Evolutionary conservation across 2,888 invertebrate species (phyloP).

Genomic region (Lepidonotus clava): DNA sequence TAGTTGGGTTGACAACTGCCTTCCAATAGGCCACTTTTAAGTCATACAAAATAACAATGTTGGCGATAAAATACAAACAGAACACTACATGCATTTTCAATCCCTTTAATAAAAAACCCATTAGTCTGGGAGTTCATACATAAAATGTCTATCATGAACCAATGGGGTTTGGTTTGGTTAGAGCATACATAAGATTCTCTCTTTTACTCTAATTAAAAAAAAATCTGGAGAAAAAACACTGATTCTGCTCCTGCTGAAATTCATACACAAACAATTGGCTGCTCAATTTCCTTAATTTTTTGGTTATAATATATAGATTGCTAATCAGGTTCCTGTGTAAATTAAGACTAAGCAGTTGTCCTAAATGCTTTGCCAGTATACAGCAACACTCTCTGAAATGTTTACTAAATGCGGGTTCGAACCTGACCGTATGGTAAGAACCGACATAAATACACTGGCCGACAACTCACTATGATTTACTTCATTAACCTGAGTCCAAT

Average conservation of each 20-base stretch:
- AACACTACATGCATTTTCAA: slow-evolving; percentile 57
- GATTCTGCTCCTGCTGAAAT: not conserved
- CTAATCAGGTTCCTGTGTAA: not conserved
- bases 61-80: slow-evolving; percentile 53
- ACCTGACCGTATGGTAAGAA: slow-evolving; percentile 28
- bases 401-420: not conserved
- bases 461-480: not conserved
- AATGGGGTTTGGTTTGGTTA: not conserved
- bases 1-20: not conserved
- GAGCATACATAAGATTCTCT: slow-evolving; percentile 8
- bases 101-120: slow-evolving; percentile 55
- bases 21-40: not conserved
- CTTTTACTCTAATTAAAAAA: not conserved
- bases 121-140: slow-evolving; percentile 33
- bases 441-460: slow-evolving; percentile 3
- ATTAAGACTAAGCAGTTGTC: no score
- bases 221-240: not conserved
- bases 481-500: not conserved
- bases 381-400: not conserved
- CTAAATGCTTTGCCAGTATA: slow-evolving; percentile 15
- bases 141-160: slow-evolving; percentile 39
- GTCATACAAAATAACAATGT: slow-evolving; percentile 32
- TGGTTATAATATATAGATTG: not conserved
- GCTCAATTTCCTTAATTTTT: not conserved
- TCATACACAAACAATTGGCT: not conserved